These are phyloP conservation scores for Biston stratarius DNA, from an alignment of 2,888 invertebrate species.

Conservation along the genomic window DNA sequence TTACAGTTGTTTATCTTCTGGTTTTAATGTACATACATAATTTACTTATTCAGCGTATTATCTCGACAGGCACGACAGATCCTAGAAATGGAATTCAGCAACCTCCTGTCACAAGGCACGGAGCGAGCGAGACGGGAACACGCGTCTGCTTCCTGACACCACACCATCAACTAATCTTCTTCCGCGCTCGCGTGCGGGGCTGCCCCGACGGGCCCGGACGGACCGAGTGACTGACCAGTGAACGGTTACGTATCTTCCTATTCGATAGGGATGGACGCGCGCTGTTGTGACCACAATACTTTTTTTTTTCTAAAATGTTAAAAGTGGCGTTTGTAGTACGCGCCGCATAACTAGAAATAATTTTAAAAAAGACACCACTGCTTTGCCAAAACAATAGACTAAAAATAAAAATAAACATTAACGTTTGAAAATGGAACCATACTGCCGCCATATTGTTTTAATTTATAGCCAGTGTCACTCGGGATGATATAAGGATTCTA, in stretches of 20 bases:
- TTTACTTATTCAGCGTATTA: background rate
- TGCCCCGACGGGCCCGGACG: conserved; percentile 5
- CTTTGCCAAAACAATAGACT: no score
- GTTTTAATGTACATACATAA: no score
- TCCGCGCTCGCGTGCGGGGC: conserved; percentile 12
- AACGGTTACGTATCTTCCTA: conserved; percentile 1
- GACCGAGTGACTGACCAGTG: background rate
- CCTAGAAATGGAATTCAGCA: conserved; percentile 96
- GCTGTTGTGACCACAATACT: background rate
- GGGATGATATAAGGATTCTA: no score
- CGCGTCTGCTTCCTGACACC: conserved; percentile 79
- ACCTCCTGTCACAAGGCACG: conserved; percentile 93
- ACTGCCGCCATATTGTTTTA: no score
- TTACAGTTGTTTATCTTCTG: no score
- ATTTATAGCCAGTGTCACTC: no score
- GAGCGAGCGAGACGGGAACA: conserved; percentile 90
- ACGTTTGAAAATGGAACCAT: no score
- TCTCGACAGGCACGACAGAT: conserved; percentile 93
- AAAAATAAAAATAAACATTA: no score
- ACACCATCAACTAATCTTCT: conserved; percentile 53
- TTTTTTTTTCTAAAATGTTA: background rate
- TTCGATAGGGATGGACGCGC: background rate
- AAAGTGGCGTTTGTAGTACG: no score
- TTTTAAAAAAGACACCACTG: no score
- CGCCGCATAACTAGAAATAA: no score